These are phyloP conservation scores for Yponomeuta malinellus DNA, from an alignment of 2,888 invertebrate species.

Conservation along the genomic window DNA sequence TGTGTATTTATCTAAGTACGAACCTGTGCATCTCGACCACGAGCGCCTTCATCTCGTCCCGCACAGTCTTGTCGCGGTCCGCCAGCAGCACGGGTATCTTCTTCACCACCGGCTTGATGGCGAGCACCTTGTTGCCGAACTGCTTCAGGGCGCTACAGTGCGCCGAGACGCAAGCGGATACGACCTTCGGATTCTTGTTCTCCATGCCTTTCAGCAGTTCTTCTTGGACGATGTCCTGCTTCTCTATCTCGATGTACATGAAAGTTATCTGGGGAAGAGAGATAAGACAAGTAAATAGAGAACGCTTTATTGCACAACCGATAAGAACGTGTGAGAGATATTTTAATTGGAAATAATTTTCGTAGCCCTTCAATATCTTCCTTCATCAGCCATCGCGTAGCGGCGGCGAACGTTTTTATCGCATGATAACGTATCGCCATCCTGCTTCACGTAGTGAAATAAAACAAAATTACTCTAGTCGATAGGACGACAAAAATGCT, in stretches of 20 bases:
- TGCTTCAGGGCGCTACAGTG: slow-evolving; percentile 87
- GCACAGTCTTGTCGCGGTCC: slow-evolving; percentile 92
- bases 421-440: no score
- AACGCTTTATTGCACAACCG: no score
- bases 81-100: slow-evolving; percentile 89
- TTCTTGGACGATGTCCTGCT: slow-evolving; percentile 91
- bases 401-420: no score
- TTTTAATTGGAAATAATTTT: no score
- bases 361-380: no score
- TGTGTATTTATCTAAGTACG: slow-evolving; percentile 26
- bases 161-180: slow-evolving; percentile 87
- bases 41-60: slow-evolving; percentile 93
- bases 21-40: slow-evolving; percentile 93
- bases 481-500: no score
- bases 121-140: slow-evolving; percentile 94
- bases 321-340: no score
- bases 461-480: no score
- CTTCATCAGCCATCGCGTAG: no score
- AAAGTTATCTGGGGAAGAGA: slow-evolving; percentile 80
- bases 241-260: slow-evolving; percentile 97
- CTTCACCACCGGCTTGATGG: slow-evolving; percentile 91
- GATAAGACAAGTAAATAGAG: no score
- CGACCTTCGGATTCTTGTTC: slow-evolving; percentile 97
- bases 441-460: no score
- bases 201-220: slow-evolving; percentile 95